phyloP scores from a whole-genome alignment of 2,797 vertebrate species.

The Chromobotia macracanthus region DNA sequence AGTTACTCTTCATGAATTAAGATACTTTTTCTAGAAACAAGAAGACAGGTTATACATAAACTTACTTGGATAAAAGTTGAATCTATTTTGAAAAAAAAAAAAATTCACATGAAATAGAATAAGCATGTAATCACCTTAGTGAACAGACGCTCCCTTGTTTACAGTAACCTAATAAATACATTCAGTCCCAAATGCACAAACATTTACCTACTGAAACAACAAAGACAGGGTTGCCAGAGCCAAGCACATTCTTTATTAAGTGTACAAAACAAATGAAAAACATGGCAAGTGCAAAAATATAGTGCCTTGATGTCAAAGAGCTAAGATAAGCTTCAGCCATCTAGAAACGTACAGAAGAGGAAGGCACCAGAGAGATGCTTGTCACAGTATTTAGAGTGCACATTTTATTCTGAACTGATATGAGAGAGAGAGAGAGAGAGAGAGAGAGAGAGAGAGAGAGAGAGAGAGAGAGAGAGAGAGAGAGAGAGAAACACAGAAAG shows the following conservation, averaged over 20 bases:
- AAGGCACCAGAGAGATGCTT: constrained; percentile 60
- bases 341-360: constrained; percentile 62
- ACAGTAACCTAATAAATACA: neutral
- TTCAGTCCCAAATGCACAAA: too few relatives aligned
- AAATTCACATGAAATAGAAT: neutral
- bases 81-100: neutral
- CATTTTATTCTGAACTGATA: constrained; percentile 62
- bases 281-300: constrained; percentile 65
- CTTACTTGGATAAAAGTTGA: neutral
- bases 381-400: constrained; percentile 69
- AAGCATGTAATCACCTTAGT: neutral
- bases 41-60: neutral
- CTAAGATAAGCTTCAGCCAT: constrained; percentile 70
- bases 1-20: too few relatives aligned
- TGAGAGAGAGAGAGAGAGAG: too few relatives aligned
- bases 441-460: too few relatives aligned
- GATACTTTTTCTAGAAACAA: neutral
- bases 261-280: constrained; percentile 84
- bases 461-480: too few relatives aligned
- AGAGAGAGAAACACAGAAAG: too few relatives aligned
- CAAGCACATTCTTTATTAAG: constrained; percentile 80
- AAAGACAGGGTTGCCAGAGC: constrained; percentile 59
- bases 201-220: too few relatives aligned
- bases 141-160: neutral
- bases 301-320: constrained; percentile 72